Conservation (phyloP, 2,797 vertebrate species). For the Carduelis carduelis region DNA sequence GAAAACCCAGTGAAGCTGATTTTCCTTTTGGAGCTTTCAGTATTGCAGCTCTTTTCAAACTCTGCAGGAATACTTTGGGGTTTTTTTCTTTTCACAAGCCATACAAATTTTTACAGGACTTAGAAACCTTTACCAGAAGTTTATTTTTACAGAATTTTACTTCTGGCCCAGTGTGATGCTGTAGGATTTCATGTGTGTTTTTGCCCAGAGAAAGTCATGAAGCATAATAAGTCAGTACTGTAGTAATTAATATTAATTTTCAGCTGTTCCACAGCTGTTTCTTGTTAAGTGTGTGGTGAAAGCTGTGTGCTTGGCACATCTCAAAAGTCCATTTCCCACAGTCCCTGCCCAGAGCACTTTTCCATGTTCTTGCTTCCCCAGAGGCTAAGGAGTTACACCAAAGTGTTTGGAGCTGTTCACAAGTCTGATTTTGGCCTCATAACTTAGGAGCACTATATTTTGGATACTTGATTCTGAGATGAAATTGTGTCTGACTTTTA, state of each 20-base stretch:
- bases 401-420: neutral
- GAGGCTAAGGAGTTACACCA: neutral
- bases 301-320: neutral
- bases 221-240: neutral
- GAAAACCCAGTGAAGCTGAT: neutral
- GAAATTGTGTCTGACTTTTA: neutral
- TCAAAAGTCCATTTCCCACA: neutral
- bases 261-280: slow-evolving; percentile 1
- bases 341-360: neutral
- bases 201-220: neutral
- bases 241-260: neutral
- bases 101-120: neutral
- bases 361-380: neutral
- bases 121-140: neutral
- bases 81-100: neutral
- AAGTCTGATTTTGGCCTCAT: neutral
- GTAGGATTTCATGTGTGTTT: neutral
- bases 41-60: neutral
- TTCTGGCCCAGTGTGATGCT: neutral
- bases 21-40: neutral
- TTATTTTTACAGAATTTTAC: slow-evolving; percentile 1
- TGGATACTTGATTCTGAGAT: neutral
- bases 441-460: neutral
- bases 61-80: neutral
- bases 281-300: neutral